phyloP scores from a whole-genome alignment of 2,113 vertebrate genomes.

The Martes martes region DNA sequence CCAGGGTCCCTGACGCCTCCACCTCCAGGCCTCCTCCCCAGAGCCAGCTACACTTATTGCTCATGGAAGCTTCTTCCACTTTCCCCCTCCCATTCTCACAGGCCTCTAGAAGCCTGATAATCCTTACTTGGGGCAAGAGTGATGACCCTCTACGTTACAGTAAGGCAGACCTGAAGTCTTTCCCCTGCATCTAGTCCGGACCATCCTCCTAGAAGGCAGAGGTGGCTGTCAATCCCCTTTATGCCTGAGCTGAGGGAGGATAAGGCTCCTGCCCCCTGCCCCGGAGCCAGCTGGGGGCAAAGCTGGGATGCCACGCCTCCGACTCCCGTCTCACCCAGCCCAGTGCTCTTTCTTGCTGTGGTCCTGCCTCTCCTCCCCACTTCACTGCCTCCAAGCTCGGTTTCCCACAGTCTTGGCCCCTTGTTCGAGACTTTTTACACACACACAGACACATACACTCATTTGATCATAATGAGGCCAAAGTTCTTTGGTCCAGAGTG shows the following conservation, averaged over 20 bases:
- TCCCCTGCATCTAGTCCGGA: neutral
- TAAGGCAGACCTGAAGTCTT: neutral
- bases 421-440: neutral
- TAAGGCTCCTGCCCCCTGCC: no score
- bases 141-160: no score
- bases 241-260: neutral
- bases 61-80: neutral
- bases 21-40: neutral
- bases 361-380: neutral
- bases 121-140: neutral
- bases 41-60: neutral
- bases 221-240: neutral
- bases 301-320: no score
- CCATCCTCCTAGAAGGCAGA: neutral
- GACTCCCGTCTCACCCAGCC: neutral
- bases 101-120: neutral
- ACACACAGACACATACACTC: neutral
- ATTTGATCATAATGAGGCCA: neutral
- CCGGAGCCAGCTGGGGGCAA: no score
- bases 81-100: fast-evolving
- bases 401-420: neutral
- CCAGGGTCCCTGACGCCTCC: neutral
- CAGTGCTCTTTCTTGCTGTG: neutral
- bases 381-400: fast-evolving
- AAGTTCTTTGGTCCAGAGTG: neutral